These are phyloP conservation scores for Diarsia brunnea DNA, from an alignment of 2,888 invertebrate species.

Conservation along the genomic window DNA sequence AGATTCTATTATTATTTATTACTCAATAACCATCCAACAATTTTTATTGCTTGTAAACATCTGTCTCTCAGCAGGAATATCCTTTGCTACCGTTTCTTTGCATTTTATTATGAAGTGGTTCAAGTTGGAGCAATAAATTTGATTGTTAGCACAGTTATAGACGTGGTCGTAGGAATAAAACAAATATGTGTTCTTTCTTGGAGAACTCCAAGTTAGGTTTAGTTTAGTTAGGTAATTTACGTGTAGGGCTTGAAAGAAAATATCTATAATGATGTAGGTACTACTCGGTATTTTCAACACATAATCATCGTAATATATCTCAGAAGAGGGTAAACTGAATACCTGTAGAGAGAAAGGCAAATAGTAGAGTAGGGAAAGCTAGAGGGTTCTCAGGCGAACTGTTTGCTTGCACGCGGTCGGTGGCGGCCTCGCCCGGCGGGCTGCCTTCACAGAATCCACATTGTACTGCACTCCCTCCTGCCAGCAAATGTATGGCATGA, in stretches of 20 bases:
- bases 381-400: slow-evolving; percentile 73
- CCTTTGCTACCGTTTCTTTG: slow-evolving; percentile 57
- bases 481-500: slow-evolving; percentile 45
- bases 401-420: slow-evolving; percentile 72
- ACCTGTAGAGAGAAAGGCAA: slow-evolving; percentile 78
- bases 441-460: slow-evolving; percentile 47
- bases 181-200: slow-evolving; percentile 17
- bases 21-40: slow-evolving; percentile 73
- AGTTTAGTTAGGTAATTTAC: background rate
- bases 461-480: slow-evolving; percentile 53
- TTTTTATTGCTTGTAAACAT: slow-evolving; percentile 75
- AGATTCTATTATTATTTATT: slow-evolving; percentile 79
- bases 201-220: background rate
- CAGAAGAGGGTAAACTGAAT: slow-evolving; percentile 67
- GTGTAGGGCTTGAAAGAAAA: background rate
- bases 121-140: slow-evolving; percentile 47
- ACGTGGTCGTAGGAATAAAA: slow-evolving; percentile 13
- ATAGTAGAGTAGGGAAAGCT: slow-evolving; percentile 76
- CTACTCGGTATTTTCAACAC: slow-evolving; percentile 13
- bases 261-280: background rate
- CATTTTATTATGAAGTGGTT: slow-evolving; percentile 62
- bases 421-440: slow-evolving; percentile 53
- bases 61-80: slow-evolving; percentile 66
- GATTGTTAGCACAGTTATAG: slow-evolving; percentile 50
- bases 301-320: slow-evolving; percentile 56